phyloP scores from a whole-genome alignment of 2,113 vertebrate species.

The Morone saxatilis region DNA sequence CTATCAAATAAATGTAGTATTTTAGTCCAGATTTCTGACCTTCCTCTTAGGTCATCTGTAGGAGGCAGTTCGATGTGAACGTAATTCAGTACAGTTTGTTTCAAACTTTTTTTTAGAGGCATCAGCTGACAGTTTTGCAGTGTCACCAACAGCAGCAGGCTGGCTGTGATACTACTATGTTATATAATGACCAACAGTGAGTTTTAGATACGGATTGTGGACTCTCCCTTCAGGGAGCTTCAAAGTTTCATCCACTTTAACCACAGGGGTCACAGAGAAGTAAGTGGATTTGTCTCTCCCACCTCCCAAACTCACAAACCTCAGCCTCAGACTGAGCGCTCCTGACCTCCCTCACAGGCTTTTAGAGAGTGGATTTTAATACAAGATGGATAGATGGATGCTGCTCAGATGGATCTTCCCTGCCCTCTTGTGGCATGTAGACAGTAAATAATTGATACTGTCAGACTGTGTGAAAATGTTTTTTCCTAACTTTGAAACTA shows the following conservation, averaged over 20 bases:
- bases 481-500: background rate
- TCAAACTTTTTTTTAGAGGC: background rate
- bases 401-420: background rate
- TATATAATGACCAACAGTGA: background rate
- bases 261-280: background rate
- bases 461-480: background rate
- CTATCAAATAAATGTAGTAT: background rate
- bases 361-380: background rate
- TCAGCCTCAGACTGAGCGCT: background rate
- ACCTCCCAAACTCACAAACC: background rate
- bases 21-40: background rate
- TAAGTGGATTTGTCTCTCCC: background rate
- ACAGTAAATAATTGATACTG: background rate
- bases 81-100: background rate
- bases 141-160: constrained; percentile 1
- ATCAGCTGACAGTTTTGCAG: background rate
- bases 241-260: background rate
- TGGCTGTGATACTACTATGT: background rate
- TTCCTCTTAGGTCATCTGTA: background rate
- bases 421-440: constrained; percentile 36
- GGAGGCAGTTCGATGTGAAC: background rate
- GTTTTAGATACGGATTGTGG: background rate
- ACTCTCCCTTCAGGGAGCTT: background rate
- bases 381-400: background rate
- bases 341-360: constrained; percentile 11